These are phyloP conservation scores for Chaetodon trifascialis DNA, from an alignment of 2,113 vertebrate species.

Conservation along the genomic window DNA sequence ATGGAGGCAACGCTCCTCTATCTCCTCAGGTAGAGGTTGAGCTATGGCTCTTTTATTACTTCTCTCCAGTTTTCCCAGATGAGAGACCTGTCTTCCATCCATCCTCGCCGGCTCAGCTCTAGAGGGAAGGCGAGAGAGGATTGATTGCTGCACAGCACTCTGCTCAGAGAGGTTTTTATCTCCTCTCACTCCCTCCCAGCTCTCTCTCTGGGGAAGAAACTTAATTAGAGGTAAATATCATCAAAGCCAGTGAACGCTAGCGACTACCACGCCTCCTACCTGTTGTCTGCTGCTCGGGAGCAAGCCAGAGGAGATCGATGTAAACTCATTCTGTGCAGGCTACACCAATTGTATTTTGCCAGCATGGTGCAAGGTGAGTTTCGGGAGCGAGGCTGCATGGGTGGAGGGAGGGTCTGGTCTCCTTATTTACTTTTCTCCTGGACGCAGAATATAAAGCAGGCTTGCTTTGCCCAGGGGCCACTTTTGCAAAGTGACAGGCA, in stretches of 20 bases:
- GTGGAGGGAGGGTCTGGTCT: constrained; percentile 7
- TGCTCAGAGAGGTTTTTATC: constrained; percentile 72
- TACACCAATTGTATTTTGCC: constrained; percentile 58
- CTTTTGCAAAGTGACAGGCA: no score
- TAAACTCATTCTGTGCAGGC: constrained; percentile 65
- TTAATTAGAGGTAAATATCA: constrained; percentile 88
- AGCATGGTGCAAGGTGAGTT: constrained; percentile 17
- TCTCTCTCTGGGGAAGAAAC: constrained; percentile 75
- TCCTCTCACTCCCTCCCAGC: constrained; percentile 70
- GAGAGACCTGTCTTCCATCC: constrained; percentile 72
- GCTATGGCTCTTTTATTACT: constrained; percentile 78
- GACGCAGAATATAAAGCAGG: constrained; percentile 1
- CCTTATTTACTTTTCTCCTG: constrained; percentile 25
- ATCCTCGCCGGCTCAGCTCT: constrained; percentile 59
- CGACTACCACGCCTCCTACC: constrained; percentile 64
- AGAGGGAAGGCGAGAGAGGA: constrained; percentile 58
- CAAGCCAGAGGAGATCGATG: constrained; percentile 71
- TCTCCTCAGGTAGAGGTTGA: constrained; percentile 70
- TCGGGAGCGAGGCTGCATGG: constrained; percentile 26
- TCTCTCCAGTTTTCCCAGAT: constrained; percentile 72
- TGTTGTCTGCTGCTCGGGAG: constrained; percentile 63
- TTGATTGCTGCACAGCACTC: constrained; percentile 74
- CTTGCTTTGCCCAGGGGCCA: no score
- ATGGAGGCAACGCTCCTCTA: constrained; percentile 61
- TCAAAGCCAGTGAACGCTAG: constrained; percentile 74